Conservation (phyloP, 2,797 vertebrate genomes). For the Danionella dracula region DNA sequence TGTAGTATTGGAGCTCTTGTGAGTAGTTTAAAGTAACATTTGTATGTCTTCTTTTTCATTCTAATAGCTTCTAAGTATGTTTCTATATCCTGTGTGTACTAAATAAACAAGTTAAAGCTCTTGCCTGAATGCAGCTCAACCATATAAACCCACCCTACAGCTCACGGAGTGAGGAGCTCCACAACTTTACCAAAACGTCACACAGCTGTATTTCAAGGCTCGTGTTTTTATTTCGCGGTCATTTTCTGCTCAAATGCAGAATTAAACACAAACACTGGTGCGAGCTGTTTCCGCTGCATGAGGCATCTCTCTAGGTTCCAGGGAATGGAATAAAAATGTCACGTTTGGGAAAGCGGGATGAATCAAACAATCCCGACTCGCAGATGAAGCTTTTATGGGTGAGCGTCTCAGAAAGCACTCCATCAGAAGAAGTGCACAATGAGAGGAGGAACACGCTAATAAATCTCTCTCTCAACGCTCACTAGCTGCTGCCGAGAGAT, state of each 20-base stretch:
- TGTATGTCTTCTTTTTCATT: no score
- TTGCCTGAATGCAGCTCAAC: no score
- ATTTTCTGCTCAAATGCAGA: slow-evolving; percentile 37
- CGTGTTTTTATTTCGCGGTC: slow-evolving; percentile 22
- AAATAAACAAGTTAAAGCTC: no score
- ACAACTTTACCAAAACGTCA: slow-evolving; percentile 37
- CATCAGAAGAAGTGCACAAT: not conserved
- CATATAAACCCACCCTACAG: no score
- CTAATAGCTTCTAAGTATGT: no score
- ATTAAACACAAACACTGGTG: not conserved
- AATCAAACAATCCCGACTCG: slow-evolving; percentile 4
- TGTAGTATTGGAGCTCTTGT: no score
- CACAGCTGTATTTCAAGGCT: slow-evolving; percentile 33
- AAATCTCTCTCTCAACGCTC: slow-evolving; percentile 4
- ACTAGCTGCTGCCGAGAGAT: not conserved
- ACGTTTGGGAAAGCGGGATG: not conserved
- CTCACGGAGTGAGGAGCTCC: slow-evolving; percentile 27
- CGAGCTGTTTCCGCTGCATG: not conserved
- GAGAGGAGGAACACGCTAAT: slow-evolving; percentile 16
- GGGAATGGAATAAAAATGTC: slow-evolving; percentile 16
- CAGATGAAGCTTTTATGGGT: not conserved
- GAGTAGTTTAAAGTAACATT: no score
- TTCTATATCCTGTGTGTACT: no score
- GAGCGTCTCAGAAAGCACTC: slow-evolving; percentile 8
- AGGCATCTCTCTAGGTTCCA: not conserved